A percentile compares a stretch with the other conserved stretches of the same genome.
These are phyloP conservation scores for Drosophila erecta DNA, from an alignment of 1,140 invertebrate species.

Conservation along the genomic window DNA sequence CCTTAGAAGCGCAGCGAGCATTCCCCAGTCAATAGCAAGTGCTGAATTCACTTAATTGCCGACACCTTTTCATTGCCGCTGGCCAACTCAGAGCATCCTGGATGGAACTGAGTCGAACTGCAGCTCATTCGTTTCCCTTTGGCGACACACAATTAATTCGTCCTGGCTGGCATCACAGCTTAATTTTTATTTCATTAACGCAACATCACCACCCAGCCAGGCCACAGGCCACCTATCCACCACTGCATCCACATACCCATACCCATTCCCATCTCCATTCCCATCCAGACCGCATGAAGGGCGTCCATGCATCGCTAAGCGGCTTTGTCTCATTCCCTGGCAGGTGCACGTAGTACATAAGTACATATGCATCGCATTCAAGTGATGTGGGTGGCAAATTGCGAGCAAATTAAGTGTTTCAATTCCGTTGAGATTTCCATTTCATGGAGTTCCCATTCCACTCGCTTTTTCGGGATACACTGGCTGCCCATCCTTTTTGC, in stretches of 20 bases:
- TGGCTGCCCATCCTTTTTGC: neutral
- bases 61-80: slow-evolving; percentile 58
- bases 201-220: neutral
- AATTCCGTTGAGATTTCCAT: slow-evolving; percentile 46
- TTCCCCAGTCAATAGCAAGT: slow-evolving; percentile 56
- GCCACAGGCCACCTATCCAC: too few relatives aligned
- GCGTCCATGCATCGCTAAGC: slow-evolving; percentile 32
- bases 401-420: slow-evolving; percentile 49
- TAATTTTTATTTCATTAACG: slow-evolving; percentile 70
- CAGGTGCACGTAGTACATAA: slow-evolving; percentile 36
- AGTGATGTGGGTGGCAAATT: slow-evolving; percentile 12
- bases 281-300: slow-evolving; percentile 11
- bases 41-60: slow-evolving; percentile 74
- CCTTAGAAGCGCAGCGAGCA: neutral
- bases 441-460: neutral
- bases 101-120: slow-evolving; percentile 13
- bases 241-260: neutral
- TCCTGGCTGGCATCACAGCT: slow-evolving; percentile 34
- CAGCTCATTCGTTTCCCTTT: slow-evolving; percentile 1
- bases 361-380: slow-evolving; percentile 15
- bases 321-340: slow-evolving; percentile 69
- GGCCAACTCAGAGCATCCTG: slow-evolving; percentile 30
- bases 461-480: neutral
- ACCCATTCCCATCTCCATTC: neutral
- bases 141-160: slow-evolving; percentile 69